Base-by-base conservation (phyloP, 2,113 vertebrate species). In the Mesembrinibis cayennensis region DNA sequence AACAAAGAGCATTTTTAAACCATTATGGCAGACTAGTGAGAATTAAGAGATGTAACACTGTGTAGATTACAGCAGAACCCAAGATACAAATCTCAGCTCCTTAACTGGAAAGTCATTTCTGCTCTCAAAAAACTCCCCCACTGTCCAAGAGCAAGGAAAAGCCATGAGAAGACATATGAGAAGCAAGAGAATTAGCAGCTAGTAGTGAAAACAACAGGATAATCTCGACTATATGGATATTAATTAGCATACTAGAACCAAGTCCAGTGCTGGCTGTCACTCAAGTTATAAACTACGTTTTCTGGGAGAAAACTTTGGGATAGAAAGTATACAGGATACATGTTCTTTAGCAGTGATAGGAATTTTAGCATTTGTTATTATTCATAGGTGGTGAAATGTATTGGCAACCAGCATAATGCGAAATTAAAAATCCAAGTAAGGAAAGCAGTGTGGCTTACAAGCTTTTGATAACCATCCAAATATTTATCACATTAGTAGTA, bases 371-470 rank as follows among this genome's bases (percentile, higher is more conserved):
- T 56, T 56, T n/a, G 10, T 49, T 67, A 55, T 81, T 77, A 84
- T 86, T 86, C 77, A 67, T 56, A 71, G 38, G 13, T 62, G 53
- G 29, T 52, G 38, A 94, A 73, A 88, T 2, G 9, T 27, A 69
- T 0, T 58, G 34, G 59, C 11, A 77, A 71, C 8, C 32, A 83
- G 47, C 49, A 87, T 5, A 84, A 76, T 2, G 6, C 5, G 8
- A 86, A 82, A 93, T 63, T 44, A 71, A 94, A 91, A 93, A 81
- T 92, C 70, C 45, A 84, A 61, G 86, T 80, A 84, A 93, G 52
- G 45, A 29, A 91, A 78, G 80, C 34, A 65, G 44, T 25, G 29
- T 32, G 26, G 40, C 40, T 63, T 49, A 49, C 25, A 89, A 78
- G 58, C 40, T 90, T 91, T 53, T 74, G 15, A 84, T 96, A 93